Conservation (phyloP, 2,888 invertebrate species). For the Chloroclysta siterata region DNA sequence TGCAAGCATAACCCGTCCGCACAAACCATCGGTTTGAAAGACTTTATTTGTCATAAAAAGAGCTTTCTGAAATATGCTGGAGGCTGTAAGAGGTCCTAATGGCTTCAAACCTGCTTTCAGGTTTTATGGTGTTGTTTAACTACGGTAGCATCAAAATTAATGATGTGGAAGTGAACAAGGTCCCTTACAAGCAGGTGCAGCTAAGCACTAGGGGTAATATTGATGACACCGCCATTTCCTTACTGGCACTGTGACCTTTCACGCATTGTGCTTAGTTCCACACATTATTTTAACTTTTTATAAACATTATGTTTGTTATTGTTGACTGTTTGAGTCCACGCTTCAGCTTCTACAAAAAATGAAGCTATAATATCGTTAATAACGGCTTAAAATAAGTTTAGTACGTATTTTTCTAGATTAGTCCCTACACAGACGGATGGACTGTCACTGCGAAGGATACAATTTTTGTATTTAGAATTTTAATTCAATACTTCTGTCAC, state of each 20-base stretch:
- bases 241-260: conserved; percentile 48
- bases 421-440: too few species aligned
- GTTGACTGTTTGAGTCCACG: too few species aligned
- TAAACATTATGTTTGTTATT: neutral
- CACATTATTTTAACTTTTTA: conserved; percentile 27
- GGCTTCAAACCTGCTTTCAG: neutral
- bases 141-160: conserved; percentile 14
- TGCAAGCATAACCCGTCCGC: too few species aligned
- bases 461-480: too few species aligned
- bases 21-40: neutral
- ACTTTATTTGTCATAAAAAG: neutral
- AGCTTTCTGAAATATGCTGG: neutral
- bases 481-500: too few species aligned
- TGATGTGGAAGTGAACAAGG: conserved; percentile 24
- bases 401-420: too few species aligned
- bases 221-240: conserved; percentile 47
- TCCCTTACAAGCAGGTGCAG: conserved; percentile 44
- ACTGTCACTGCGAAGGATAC: too few species aligned
- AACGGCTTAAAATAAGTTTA: too few species aligned
- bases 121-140: conserved; percentile 9
- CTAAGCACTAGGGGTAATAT: conserved; percentile 43
- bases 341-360: too few species aligned
- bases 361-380: too few species aligned
- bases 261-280: conserved; percentile 33
- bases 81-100: conserved; percentile 1